Percentiles rank a stretch among this genome's conserved stretches.
phyloP scores from a whole-genome alignment of 2,113 vertebrate genomes.

The Petrocephalus zakoni region DNA sequence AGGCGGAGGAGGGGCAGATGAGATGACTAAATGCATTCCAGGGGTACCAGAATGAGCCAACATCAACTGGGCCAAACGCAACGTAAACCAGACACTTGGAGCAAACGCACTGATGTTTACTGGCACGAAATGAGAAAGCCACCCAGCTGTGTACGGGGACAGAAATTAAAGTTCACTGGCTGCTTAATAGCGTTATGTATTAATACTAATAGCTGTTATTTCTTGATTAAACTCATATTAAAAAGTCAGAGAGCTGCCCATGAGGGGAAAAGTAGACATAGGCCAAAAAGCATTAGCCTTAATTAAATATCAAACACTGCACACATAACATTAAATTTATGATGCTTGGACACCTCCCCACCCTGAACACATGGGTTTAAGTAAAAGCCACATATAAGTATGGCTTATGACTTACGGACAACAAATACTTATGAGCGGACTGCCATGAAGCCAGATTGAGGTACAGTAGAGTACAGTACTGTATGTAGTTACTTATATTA shows the following conservation, averaged over 20 bases:
- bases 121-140: neutral
- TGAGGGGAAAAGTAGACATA: neutral
- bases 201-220: neutral
- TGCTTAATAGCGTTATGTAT: neutral
- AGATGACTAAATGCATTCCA: neutral
- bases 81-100: neutral
- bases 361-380: neutral
- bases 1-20: neutral
- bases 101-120: neutral
- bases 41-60: neutral
- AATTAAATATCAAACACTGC: neutral
- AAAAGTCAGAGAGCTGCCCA: neutral
- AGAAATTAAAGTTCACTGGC: neutral
- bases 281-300: neutral
- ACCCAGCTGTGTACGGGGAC: neutral
- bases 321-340: neutral
- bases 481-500: too few relatives aligned
- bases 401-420: neutral
- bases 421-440: neutral
- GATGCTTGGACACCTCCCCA: neutral
- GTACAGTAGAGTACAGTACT: too few relatives aligned
- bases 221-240: slow-evolving; percentile 1
- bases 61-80: neutral
- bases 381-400: neutral
- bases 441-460: neutral